Conservation (phyloP, 2,888 invertebrate genomes). For the Rugalucina vietnamica region DNA sequence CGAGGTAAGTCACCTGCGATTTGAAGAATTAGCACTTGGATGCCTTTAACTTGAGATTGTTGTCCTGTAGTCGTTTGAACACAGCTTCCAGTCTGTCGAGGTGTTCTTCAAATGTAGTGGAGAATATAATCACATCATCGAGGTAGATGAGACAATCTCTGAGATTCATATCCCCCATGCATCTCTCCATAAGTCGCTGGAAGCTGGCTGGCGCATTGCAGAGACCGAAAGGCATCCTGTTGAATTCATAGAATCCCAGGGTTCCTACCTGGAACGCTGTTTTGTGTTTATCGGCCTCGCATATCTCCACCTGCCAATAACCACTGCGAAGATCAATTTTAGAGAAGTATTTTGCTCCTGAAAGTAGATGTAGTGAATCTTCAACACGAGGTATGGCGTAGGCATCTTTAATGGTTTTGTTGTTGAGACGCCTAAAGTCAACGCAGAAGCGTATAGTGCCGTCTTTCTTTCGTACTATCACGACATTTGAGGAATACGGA, state of each 20-base stretch:
- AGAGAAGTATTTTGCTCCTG: background rate
- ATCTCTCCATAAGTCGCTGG: background rate
- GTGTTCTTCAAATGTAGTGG: background rate
- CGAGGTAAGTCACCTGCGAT: background rate
- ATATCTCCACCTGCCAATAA: background rate
- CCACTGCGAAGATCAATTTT: background rate
- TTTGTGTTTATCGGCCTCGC: background rate
- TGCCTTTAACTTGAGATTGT: background rate
- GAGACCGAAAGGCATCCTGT: no score
- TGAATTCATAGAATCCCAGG: no score
- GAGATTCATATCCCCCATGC: background rate
- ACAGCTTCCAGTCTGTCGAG: background rate
- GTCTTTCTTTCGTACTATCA: conserved; percentile 28
- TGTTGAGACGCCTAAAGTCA: no score
- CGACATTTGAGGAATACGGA: background rate
- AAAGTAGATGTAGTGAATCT: background rate
- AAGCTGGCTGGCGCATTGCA: conserved; percentile 1
- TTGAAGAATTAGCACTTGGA: background rate
- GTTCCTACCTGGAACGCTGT: conserved; percentile 10
- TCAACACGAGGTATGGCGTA: background rate
- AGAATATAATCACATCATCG: background rate
- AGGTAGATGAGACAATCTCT: background rate
- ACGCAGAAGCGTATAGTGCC: conserved; percentile 3
- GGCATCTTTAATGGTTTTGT: background rate
- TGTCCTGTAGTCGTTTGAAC: background rate